A percentile compares a stretch with the other conserved stretches of the same genome.
These are phyloP conservation scores for Ancistrus triradiatus DNA, from an alignment of 2,113 vertebrate genomes.

Conservation along the genomic window DNA sequence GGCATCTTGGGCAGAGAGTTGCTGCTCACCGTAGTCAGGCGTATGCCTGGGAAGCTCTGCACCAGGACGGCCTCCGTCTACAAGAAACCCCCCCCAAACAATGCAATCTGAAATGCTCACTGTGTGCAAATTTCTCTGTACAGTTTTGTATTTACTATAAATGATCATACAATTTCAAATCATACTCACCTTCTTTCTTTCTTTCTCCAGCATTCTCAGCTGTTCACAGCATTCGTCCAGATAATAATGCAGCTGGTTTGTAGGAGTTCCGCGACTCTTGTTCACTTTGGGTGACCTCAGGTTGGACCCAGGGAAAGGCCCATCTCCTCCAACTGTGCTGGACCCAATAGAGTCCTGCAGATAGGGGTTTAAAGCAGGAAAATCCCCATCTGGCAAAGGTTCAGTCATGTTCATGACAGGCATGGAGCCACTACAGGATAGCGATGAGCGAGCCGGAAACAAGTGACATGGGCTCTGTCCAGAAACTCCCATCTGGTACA, in stretches of 20 bases:
- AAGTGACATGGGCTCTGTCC: constrained; percentile 34
- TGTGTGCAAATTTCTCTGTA: neutral
- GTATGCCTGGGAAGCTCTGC: constrained; percentile 54
- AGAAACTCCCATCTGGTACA: constrained; percentile 47
- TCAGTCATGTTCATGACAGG: constrained; percentile 52
- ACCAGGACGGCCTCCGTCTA: constrained; percentile 61
- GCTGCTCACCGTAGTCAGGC: constrained; percentile 39
- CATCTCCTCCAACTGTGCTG: constrained; percentile 49
- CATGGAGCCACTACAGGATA: constrained; percentile 27
- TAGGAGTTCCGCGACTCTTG: constrained; percentile 59
- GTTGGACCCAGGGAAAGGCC: constrained; percentile 42
- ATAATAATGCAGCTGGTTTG: constrained; percentile 61
- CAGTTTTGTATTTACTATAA: too few species aligned
- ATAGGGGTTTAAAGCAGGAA: constrained; percentile 56
- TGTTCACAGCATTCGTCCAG: constrained; percentile 78
- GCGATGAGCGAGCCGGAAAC: constrained; percentile 48
- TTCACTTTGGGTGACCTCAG: constrained; percentile 43
- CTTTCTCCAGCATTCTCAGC: constrained; percentile 73
- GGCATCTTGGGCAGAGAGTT: constrained; percentile 53
- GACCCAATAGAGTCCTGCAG: constrained; percentile 45
- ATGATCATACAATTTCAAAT: neutral
- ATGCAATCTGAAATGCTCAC: neutral
- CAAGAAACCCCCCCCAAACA: too few species aligned
- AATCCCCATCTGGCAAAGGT: constrained; percentile 52
- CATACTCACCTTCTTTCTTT: constrained; percentile 74